These are phyloP conservation scores for Tipula unca DNA, from an alignment of 2,888 invertebrate species.

Conservation along the genomic window DNA sequence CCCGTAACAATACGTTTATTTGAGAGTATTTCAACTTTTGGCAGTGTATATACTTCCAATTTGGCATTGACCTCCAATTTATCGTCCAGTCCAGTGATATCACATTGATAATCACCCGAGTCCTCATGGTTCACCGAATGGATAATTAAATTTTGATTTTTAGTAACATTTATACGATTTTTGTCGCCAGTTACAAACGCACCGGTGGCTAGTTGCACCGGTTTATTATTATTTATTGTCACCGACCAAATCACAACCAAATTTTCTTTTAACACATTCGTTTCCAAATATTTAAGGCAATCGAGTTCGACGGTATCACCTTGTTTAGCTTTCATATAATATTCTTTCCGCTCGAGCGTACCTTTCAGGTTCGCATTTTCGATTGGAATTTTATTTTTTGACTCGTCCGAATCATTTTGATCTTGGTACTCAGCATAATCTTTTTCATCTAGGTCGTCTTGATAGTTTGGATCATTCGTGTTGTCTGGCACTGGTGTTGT, in stretches of 20 bases:
- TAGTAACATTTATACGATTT: neutral
- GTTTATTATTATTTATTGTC: no score
- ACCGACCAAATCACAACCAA: neutral
- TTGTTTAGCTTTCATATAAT: neutral
- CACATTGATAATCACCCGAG: neutral
- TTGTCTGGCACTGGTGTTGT: neutral
- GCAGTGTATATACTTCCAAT: neutral
- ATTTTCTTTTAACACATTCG: neutral
- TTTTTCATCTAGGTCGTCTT: neutral
- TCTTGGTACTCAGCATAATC: neutral
- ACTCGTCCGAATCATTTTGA: neutral
- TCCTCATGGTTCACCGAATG: neutral
- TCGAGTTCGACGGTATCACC: neutral
- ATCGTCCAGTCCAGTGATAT: neutral
- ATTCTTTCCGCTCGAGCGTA: neutral
- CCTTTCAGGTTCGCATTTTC: neutral
- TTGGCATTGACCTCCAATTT: neutral
- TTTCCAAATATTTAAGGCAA: neutral
- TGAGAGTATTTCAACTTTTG: neutral
- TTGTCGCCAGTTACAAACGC: neutral
- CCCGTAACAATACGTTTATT: neutral
- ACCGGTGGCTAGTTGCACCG: neutral
- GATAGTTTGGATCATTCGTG: neutral
- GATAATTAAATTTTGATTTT: neutral
- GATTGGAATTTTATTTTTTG: neutral